Percentiles rank a stretch among this genome's conserved stretches.
phyloP scores from a whole-genome alignment of 2,113 vertebrate species.

The Hucho hucho region DNA sequence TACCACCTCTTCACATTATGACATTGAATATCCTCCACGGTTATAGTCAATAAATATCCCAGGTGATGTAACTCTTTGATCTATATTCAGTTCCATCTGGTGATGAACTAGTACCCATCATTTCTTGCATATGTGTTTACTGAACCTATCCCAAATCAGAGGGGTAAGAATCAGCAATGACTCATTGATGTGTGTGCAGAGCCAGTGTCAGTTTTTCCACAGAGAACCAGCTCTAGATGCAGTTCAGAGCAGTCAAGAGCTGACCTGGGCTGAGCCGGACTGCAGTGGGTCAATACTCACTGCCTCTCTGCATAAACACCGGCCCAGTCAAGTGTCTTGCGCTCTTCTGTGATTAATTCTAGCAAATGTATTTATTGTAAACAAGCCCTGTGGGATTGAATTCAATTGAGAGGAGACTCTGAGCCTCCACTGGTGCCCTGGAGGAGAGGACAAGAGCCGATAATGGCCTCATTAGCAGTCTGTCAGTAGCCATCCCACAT shows the following conservation, averaged over 20 bases:
- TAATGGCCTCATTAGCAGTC: constrained; percentile 82
- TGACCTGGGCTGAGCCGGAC: background rate
- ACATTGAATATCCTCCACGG: background rate
- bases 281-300: background rate
- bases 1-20: no score
- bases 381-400: constrained; percentile 75
- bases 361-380: constrained; percentile 78
- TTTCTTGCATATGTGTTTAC: background rate
- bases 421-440: constrained; percentile 65
- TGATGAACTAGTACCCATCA: no score
- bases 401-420: constrained; percentile 72
- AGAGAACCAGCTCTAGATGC: background rate
- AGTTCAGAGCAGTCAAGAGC: constrained; percentile 4
- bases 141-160: background rate
- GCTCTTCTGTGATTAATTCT: constrained; percentile 68
- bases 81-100: no score
- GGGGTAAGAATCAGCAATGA: background rate
- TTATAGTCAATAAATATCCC: background rate
- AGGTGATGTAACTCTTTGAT: no score
- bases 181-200: background rate
- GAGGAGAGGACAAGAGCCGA: constrained; percentile 70
- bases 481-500: constrained; percentile 75
- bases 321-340: constrained; percentile 43
- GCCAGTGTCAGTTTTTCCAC: background rate
- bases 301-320: constrained; percentile 33